Evolutionary conservation across 2,797 vertebrate genomes (phyloP).

Genomic region (Knipowitschia caucasica): DNA sequence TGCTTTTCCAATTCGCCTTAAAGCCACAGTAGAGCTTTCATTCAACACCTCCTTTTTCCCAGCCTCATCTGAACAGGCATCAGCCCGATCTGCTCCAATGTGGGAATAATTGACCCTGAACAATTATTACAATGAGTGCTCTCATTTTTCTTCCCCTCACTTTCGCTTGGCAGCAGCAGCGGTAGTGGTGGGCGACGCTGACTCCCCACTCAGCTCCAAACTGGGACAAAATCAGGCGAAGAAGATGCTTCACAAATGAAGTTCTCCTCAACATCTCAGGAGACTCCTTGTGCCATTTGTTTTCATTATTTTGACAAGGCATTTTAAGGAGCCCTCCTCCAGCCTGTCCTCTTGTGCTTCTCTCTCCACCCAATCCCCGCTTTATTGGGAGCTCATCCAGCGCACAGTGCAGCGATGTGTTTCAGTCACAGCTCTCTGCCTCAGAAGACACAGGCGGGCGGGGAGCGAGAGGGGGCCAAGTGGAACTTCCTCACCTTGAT

Average conservation of each 20-base stretch:
- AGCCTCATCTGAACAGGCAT: conserved; percentile 58
- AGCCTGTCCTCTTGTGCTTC: conserved; percentile 16
- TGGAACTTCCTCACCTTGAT: conserved; percentile 66
- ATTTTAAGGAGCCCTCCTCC: conserved; percentile 69
- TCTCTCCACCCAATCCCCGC: conserved; percentile 36
- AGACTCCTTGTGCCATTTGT: conserved; percentile 74
- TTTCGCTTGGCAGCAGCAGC: conserved; percentile 26
- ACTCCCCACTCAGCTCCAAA: conserved; percentile 40
- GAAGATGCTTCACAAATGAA: conserved; percentile 74
- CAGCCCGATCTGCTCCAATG: conserved; percentile 66
- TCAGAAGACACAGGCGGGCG: conserved; percentile 54
- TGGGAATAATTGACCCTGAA: conserved; percentile 81
- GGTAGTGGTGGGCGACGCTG: conserved; percentile 13
- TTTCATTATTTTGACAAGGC: conserved; percentile 82
- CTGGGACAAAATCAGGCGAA: conserved; percentile 51
- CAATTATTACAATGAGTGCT: conserved; percentile 78
- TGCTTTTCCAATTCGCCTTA: conserved; percentile 37
- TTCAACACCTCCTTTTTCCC: conserved; percentile 44
- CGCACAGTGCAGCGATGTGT: conserved; percentile 69
- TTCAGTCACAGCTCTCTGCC: conserved; percentile 73
- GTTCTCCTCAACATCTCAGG: conserved; percentile 74
- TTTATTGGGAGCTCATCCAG: conserved; percentile 70
- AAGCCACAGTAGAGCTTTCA: conserved; percentile 37
- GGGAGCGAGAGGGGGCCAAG: conserved; percentile 25
- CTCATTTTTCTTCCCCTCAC: conserved; percentile 67